Evolutionary conservation across 2,113 vertebrate species (phyloP), one percentile per base, ranked within the genome.

Genomic region (Hypomesus transpacificus): DNA sequence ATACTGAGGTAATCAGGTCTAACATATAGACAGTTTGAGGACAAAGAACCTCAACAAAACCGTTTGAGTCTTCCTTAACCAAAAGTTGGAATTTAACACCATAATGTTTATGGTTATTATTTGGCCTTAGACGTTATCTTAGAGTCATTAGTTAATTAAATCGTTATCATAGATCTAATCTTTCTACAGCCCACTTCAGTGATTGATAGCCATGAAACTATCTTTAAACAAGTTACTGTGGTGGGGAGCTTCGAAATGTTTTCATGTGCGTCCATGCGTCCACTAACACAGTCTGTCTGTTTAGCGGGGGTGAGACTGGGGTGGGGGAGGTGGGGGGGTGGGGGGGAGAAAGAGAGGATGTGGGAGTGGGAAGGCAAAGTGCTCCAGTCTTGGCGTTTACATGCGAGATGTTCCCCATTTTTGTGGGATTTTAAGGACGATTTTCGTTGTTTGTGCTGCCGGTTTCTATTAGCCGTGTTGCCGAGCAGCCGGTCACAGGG

Each of bases 371-470:
- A 14, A 26, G 59, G 24, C 5, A 85, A 84, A 85, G 83, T 75
- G 86, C 80, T 52, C 75, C 80, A 71, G 67, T 75, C 69, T 76
- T 88, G 59, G 56, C 11, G 84, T 90, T 79, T 87, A 86, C 77
- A 1, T 22, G 86, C 66, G 89, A 90, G 64, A 87, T 86, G 83
- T 75, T 85, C 57, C 1, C 75, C 74, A 80, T 81, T 84, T 87
- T 84, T 86, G 68, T 74, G 66, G 74, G 73, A 71, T 69, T 74
- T 75, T 75, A 81, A 84, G 82, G 57, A n/a, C 77, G 56, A 78
- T 57, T 46, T 71, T 54, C 34, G 21, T 51, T 79, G 86, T 86
- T 82, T 61, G 65, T 6, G 22, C 53, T 82, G 84, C 79, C 71
- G 1, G 4, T 74, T n/a, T 78, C 63, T 74, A 51, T 68, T 53